Evolutionary conservation across 2,888 invertebrate genomes (phyloP).

Genomic region (Tipula vernalis): DNA sequence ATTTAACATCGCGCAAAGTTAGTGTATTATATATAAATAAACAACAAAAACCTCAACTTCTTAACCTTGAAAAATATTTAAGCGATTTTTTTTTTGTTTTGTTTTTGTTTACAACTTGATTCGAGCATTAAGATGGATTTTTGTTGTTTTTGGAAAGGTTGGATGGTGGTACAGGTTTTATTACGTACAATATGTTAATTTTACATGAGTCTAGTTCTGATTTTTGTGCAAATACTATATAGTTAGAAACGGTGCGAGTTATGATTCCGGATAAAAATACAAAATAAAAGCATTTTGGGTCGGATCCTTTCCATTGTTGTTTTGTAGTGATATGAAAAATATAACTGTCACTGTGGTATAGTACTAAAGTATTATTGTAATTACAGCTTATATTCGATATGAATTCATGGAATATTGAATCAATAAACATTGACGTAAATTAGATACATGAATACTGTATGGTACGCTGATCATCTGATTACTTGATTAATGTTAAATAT

Average conservation of each 20-base stretch:
- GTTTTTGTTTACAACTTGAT: background rate
- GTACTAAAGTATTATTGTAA: background rate
- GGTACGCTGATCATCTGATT: background rate
- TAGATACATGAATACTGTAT: background rate
- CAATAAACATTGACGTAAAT: background rate
- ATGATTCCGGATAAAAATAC: background rate
- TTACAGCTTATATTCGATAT: background rate
- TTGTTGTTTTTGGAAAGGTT: background rate
- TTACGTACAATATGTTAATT: background rate
- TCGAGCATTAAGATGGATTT: background rate
- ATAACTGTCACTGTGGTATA: too few relatives aligned
- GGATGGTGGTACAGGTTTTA: background rate
- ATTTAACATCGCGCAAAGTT: background rate
- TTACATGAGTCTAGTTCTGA: background rate
- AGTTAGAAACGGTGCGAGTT: background rate
- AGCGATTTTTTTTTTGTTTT: background rate
- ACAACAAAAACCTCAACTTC: background rate
- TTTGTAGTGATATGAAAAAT: too few relatives aligned
- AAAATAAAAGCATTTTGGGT: too few relatives aligned
- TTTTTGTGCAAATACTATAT: background rate
- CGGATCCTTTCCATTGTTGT: too few relatives aligned
- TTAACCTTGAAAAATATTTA: background rate
- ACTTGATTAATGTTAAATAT: too few relatives aligned
- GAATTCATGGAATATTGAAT: background rate
- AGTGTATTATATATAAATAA: background rate